Evolutionary conservation across 2,797 vertebrate genomes (phyloP).

Genomic region (Eupleurogrammus muticus): DNA sequence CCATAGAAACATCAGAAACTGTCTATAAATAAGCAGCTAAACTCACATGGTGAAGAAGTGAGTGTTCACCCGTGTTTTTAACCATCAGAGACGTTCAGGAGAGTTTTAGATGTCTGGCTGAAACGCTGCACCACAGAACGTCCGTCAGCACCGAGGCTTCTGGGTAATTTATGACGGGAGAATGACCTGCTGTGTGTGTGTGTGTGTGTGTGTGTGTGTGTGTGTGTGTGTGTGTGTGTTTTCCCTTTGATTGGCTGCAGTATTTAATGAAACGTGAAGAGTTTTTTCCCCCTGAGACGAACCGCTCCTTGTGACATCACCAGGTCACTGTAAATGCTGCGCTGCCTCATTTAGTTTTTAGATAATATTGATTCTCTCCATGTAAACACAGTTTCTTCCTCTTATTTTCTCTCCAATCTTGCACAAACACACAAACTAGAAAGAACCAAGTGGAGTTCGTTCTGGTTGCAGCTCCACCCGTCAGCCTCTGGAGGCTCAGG

Average conservation of each 20-base stretch:
- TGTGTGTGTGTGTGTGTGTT: not conserved
- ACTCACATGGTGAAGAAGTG: too few relatives aligned
- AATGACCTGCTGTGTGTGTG: not conserved
- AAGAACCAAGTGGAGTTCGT: too few relatives aligned
- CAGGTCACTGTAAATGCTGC: not conserved
- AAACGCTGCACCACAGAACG: too few relatives aligned
- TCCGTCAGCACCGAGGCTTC: too few relatives aligned
- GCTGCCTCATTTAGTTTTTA: not conserved
- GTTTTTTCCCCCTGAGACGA: slow-evolving; percentile 4
- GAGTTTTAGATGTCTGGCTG: too few relatives aligned
- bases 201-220: not conserved
- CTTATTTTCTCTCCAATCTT: too few relatives aligned
- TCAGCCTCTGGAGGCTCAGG: slow-evolving; percentile 23
- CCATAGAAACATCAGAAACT: too few relatives aligned
- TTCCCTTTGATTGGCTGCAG: not conserved
- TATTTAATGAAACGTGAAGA: slow-evolving; percentile 8
- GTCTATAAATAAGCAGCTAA: too few relatives aligned
- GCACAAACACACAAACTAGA: too few relatives aligned
- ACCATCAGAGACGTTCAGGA: too few relatives aligned
- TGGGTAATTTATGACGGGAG: slow-evolving; percentile 12
- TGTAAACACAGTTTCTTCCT: not conserved
- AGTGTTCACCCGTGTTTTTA: too few relatives aligned
- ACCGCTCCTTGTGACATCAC: slow-evolving; percentile 45
- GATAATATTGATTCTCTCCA: not conserved
- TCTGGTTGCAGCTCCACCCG: too few relatives aligned